Conservation (phyloP, 2,888 invertebrate genomes). For the Meteorus colon region DNA sequence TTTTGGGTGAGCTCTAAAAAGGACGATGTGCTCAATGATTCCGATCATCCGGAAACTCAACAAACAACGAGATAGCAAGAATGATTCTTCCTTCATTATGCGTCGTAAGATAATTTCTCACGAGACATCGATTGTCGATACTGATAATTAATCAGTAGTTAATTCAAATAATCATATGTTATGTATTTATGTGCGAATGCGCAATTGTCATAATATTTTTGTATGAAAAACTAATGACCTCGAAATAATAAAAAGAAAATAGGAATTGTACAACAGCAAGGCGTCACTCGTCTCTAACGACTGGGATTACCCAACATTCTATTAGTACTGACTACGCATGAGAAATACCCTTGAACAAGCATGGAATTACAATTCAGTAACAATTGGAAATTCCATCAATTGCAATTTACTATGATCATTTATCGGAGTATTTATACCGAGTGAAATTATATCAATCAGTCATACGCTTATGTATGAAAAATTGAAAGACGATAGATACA, state of each 20-base stretch:
- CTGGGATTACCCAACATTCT: constrained; percentile 22
- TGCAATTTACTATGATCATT: not conserved
- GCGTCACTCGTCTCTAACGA: not conserved
- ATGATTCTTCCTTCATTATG: too few relatives aligned
- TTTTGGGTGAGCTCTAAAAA: not conserved
- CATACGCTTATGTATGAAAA: not conserved
- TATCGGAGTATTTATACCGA: not conserved
- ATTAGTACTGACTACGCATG: not conserved
- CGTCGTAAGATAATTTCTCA: too few relatives aligned
- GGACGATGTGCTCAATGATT: not conserved
- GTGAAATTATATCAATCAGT: not conserved
- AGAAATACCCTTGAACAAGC: constrained; percentile 2
- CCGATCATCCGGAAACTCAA: constrained; percentile 32
- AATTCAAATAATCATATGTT: too few relatives aligned
- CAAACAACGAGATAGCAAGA: not conserved
- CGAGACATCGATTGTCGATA: too few relatives aligned
- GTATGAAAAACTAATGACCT: not conserved
- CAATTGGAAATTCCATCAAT: constrained; percentile 19
- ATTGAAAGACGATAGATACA: not conserved
- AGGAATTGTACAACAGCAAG: not conserved
- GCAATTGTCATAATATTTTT: not conserved
- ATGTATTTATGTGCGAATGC: too few relatives aligned
- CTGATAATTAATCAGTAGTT: too few relatives aligned
- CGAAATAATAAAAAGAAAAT: constrained; percentile 1
- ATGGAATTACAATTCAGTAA: not conserved